phyloP scores from a whole-genome alignment of 2,888 invertebrate genomes.

The Hydrotaea cyrtoneurina region DNA sequence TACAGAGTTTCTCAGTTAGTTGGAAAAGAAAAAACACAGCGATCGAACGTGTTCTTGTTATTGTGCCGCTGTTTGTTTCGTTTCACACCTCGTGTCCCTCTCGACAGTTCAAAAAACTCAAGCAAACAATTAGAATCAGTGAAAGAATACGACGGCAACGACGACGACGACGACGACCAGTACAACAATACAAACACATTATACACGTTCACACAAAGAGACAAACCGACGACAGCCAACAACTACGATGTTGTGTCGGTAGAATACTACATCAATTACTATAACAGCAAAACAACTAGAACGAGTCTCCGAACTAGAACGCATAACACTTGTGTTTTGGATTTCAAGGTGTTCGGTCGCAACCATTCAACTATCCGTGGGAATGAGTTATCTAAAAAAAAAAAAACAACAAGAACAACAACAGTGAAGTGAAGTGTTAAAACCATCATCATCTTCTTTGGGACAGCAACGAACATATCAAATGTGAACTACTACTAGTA shows the following conservation, averaged over 20 bases:
- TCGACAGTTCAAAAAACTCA: conserved; percentile 24
- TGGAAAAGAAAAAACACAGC: conserved; percentile 70
- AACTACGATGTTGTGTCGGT: conserved; percentile 58
- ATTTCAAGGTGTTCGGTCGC: conserved; percentile 77
- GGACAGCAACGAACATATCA: conserved; percentile 46
- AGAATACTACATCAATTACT: conserved; percentile 51
- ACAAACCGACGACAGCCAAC: conserved; percentile 59
- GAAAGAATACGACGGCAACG: conserved; percentile 53
- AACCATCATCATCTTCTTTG: conserved; percentile 39
- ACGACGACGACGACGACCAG: not conserved
- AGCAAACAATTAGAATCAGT: conserved; percentile 63
- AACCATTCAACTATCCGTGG: conserved; percentile 50
- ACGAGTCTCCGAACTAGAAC: conserved; percentile 78
- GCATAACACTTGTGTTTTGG: conserved; percentile 80
- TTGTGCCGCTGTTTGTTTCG: conserved; percentile 64
- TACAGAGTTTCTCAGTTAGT: conserved; percentile 66
- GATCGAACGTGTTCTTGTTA: conserved; percentile 70
- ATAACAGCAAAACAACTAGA: conserved; percentile 73
- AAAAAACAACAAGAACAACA: no score
- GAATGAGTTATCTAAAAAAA: conserved; percentile 28
- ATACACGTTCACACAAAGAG: conserved; percentile 56
- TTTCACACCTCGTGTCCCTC: conserved; percentile 58
- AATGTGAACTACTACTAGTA: conserved; percentile 29
- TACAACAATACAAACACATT: conserved; percentile 40
- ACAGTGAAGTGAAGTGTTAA: conserved; percentile 53